These are phyloP conservation scores for Drosophila multiciliata DNA, from an alignment of 2,888 invertebrate species.

Conservation along the genomic window DNA sequence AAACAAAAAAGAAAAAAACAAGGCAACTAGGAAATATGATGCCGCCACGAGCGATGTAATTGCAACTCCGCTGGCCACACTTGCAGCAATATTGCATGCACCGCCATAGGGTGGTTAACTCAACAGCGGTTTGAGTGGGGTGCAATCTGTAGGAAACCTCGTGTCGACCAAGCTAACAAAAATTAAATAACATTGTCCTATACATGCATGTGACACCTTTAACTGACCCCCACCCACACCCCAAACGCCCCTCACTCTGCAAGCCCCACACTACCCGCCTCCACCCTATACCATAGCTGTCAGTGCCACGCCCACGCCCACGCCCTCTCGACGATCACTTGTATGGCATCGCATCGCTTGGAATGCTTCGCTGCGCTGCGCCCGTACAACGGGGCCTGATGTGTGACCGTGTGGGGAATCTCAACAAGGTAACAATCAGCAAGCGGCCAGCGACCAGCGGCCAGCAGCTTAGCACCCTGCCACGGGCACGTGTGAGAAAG, in stretches of 20 bases:
- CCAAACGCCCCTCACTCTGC: background rate
- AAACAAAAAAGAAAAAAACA: background rate
- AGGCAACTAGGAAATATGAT: conserved; percentile 70
- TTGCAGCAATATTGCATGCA: conserved; percentile 5
- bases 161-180: conserved; percentile 41
- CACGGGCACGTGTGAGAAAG: conserved; percentile 1
- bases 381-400: conserved; percentile 65
- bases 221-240: background rate
- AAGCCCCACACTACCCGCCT: background rate
- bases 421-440: conserved; percentile 60
- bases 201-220: conserved; percentile 54
- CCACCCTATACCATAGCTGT: background rate
- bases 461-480: conserved; percentile 39
- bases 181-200: conserved; percentile 74
- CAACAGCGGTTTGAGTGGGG: background rate
- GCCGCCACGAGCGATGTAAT: conserved; percentile 62
- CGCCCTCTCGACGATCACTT: conserved; percentile 63
- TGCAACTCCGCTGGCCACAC: conserved; percentile 57
- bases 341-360: conserved; percentile 78
- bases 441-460: conserved; percentile 41
- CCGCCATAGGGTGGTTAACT: conserved; percentile 6
- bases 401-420: conserved; percentile 53
- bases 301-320: conserved; percentile 1
- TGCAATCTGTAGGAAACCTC: conserved; percentile 20
- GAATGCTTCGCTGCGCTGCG: conserved; percentile 78